Evolutionary conservation across 2,888 invertebrate species (phyloP).

Genomic region (Apodemia duryi): DNA sequence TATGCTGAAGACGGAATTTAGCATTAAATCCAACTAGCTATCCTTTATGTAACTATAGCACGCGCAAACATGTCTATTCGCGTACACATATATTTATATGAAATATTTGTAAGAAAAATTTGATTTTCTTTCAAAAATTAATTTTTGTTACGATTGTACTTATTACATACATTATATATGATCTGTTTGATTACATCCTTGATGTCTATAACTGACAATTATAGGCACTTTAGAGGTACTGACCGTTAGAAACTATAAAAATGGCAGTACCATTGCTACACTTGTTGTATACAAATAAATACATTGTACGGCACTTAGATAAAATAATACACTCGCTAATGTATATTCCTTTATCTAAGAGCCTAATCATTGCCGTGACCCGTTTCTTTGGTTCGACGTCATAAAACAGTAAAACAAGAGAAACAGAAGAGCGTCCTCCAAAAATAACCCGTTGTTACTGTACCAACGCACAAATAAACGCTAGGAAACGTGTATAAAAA

Average conservation of each 20-base stretch:
- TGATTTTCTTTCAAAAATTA: no score
- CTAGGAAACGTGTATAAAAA: conserved; percentile 47
- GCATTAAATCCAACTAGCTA: no score
- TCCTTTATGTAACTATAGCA: no score
- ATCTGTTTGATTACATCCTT: background rate
- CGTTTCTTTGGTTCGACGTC: conserved; percentile 43
- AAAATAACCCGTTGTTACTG: conserved; percentile 57
- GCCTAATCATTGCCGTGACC: conserved; percentile 39
- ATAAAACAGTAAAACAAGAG: conserved; percentile 51
- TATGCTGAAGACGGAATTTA: no score
- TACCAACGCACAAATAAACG: conserved; percentile 54
- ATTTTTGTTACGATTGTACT: background rate
- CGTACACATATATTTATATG: no score
- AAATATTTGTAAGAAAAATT: no score
- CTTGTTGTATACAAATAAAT: background rate
- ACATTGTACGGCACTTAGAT: background rate
- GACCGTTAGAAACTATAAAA: no score
- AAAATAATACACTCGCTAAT: background rate
- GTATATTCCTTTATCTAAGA: background rate
- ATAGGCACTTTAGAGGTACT: no score
- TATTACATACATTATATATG: conserved; percentile 17
- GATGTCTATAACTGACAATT: no score
- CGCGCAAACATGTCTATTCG: no score
- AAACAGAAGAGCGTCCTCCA: conserved; percentile 57
- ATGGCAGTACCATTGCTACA: no score